Base-by-base conservation (phyloP, 2,797 vertebrate genomes). In the Coccyzus lansbergi region DNA sequence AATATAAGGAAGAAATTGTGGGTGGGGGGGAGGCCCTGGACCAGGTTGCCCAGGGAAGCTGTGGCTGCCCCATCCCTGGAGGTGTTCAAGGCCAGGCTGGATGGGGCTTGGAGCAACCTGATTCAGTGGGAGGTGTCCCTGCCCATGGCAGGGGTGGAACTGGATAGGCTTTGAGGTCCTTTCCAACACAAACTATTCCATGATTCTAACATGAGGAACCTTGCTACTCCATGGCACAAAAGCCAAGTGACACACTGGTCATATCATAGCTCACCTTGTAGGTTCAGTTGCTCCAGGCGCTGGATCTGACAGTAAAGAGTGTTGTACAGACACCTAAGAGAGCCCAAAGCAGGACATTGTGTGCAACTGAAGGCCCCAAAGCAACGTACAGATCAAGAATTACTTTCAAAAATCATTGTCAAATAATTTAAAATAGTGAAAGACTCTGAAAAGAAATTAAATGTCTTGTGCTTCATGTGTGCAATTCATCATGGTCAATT, bases 21-120 rank as follows among this genome's bases (percentile, higher is more conserved):
- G 33, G 13, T 21, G n/a, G n/a, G n/a, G 49, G 6, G 18, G 42
- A 42, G 1, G 0, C 71, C 0, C 21, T 31, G 31, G 13, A 12
- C 2, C 28, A 8, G 46, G 53, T 20, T 60, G 9, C 28, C 36
- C n/a, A n/a, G n/a, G n/a, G n/a, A n/a, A n/a, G n/a, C n/a, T n/a
- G n/a, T n/a, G n/a, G n/a, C n/a, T n/a, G n/a, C n/a, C n/a, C n/a
- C n/a, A n/a, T n/a, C n/a, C n/a, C n/a, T n/a, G n/a, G n/a, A n/a
- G n/a, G n/a, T n/a, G n/a, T n/a, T n/a, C n/a, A n/a, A n/a, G n/a
- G n/a, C n/a, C n/a, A n/a, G n/a, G n/a, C n/a, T n/a, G n/a, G n/a
- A n/a, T n/a, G n/a, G n/a, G n/a, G n/a, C n/a, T n/a, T n/a, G n/a
- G n/a, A n/a, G n/a, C n/a, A n/a, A n/a, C n/a, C n/a, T n/a, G n/a